These are phyloP conservation scores for Apis florea DNA, from an alignment of 1,140 invertebrate genomes.

Conservation along the genomic window DNA sequence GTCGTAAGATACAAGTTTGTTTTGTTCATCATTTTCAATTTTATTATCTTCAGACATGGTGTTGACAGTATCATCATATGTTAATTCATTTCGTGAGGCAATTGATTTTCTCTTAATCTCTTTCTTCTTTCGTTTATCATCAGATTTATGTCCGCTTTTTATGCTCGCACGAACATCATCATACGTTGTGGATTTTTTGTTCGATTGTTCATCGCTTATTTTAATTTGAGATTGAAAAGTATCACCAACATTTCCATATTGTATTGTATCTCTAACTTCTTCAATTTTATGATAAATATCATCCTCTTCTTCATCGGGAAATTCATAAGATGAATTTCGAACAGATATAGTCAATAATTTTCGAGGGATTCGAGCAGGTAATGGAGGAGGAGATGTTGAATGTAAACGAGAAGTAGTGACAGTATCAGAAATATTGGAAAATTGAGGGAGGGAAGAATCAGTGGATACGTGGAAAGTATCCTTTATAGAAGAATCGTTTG, in stretches of 20 bases:
- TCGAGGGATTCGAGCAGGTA: conserved; percentile 68
- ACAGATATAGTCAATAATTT: conserved; percentile 71
- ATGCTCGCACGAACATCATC: conserved; percentile 43
- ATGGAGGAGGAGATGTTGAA: conserved; percentile 49
- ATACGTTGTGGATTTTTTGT: conserved; percentile 10
- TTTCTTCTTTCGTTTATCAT: conserved; percentile 4
- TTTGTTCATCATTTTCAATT: background rate
- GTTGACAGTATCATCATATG: conserved; percentile 66
- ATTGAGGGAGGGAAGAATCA: background rate
- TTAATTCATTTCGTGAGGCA: conserved; percentile 37
- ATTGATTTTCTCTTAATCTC: background rate
- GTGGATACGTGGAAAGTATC: background rate
- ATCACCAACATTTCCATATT: conserved; percentile 65
- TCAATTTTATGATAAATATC: conserved; percentile 77
- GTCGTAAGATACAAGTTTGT: conserved; percentile 38
- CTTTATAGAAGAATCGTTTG: background rate
- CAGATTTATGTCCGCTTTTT: background rate
- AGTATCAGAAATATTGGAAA: background rate
- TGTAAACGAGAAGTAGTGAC: no score
- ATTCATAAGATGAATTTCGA: conserved; percentile 45
- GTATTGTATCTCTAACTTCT: conserved; percentile 63
- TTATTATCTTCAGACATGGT: conserved; percentile 2
- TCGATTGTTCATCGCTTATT: background rate
- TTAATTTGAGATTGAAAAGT: conserved; percentile 52
- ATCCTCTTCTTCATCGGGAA: conserved; percentile 70